Conservation (phyloP, 35 echinoderm and acorn worm species). For the Strongylocentrotus purpuratus region DNA sequence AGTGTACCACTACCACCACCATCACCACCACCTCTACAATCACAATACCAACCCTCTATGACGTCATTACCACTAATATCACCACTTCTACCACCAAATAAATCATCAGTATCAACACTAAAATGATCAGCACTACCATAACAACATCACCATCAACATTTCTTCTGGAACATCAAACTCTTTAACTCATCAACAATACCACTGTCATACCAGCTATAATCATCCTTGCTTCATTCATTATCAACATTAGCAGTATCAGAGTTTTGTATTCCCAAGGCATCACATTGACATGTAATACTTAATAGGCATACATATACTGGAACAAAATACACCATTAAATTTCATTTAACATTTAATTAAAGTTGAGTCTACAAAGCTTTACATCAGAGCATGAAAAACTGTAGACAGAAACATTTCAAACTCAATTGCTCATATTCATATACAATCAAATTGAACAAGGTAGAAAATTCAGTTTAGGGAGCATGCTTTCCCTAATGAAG, state of each 20-base stretch:
- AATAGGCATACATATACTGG: background rate
- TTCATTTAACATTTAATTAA: background rate
- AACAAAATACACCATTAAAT: background rate
- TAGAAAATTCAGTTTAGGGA: background rate
- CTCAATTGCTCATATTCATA: background rate
- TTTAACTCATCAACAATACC: no score
- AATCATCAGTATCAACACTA: no score
- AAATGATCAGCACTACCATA: no score
- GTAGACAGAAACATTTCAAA: background rate
- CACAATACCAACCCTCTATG: background rate
- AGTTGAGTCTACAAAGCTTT: background rate
- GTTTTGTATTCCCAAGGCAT: background rate
- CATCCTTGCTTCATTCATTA: background rate
- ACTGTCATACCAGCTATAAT: background rate
- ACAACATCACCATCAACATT: no score
- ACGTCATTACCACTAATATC: background rate
- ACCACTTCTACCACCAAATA: no score
- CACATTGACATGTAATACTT: background rate
- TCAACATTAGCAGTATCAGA: background rate
- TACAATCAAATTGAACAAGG: background rate
- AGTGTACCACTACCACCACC: background rate
- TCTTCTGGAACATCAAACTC: no score
- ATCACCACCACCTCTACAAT: background rate
- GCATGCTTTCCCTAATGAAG: background rate
- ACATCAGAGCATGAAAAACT: background rate